Evolutionary conservation across 2,888 invertebrate species (phyloP).

Genomic region (Argynnis bischoffii): DNA sequence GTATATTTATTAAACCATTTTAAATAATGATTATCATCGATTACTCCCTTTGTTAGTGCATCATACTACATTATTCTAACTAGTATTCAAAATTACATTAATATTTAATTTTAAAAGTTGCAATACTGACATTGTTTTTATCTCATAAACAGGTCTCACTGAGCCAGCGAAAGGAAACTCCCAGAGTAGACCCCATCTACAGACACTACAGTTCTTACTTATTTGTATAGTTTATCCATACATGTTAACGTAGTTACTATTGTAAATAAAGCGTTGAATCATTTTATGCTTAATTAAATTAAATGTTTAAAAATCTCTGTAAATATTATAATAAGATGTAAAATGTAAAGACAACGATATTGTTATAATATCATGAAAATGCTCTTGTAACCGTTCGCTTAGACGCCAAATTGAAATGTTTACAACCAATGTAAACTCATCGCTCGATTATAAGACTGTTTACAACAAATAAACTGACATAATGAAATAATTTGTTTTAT

Average conservation of each 20-base stretch:
- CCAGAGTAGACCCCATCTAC: slow-evolving; percentile 46
- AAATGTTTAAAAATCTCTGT: slow-evolving; percentile 60
- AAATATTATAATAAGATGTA: slow-evolving; percentile 65
- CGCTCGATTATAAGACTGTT: slow-evolving; percentile 81
- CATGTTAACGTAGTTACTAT: slow-evolving; percentile 62
- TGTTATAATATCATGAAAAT: slow-evolving; percentile 39
- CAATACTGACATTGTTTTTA: slow-evolving; percentile 11
- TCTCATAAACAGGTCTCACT: slow-evolving; percentile 63
- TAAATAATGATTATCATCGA: too few species aligned
- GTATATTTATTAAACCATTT: too few species aligned
- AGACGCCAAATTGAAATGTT: slow-evolving; percentile 77
- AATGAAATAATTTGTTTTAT: slow-evolving; percentile 42
- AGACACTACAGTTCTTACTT: slow-evolving; percentile 53
- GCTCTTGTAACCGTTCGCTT: slow-evolving; percentile 70
- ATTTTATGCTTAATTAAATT: slow-evolving; percentile 46
- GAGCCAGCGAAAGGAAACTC: slow-evolving; percentile 69
- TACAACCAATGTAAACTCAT: slow-evolving; percentile 68
- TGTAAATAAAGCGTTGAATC: slow-evolving; percentile 50
- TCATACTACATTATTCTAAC: neutral
- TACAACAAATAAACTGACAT: slow-evolving; percentile 72
- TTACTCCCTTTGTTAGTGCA: too few species aligned
- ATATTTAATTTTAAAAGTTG: neutral
- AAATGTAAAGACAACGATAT: slow-evolving; percentile 64
- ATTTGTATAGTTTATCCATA: slow-evolving; percentile 54
- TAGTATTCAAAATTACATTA: neutral